A percentile compares a stretch with the other conserved stretches of the same genome.
These are phyloP conservation scores for Dolichotis patagonum DNA, from an alignment of 2,113 vertebrate genomes.

Conservation along the genomic window DNA sequence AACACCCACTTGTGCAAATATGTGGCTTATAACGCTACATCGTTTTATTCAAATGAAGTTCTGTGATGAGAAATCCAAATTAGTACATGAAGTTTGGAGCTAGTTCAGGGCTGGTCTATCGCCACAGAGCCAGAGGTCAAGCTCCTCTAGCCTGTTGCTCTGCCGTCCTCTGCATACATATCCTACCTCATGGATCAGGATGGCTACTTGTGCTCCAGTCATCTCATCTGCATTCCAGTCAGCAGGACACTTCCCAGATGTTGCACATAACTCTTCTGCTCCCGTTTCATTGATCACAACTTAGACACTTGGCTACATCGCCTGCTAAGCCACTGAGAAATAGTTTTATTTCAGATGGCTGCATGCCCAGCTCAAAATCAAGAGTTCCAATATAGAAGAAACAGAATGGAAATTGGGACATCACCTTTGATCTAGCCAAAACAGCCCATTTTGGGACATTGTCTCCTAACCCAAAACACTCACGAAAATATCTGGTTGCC, in stretches of 20 bases:
- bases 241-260: not conserved
- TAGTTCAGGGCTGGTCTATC: not conserved
- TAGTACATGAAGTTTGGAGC: not conserved
- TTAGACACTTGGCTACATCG: not conserved
- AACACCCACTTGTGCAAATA: not conserved
- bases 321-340: not conserved
- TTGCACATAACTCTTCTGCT: not conserved
- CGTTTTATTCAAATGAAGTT: slow-evolving; percentile 20
- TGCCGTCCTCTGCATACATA: not conserved
- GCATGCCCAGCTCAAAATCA: not conserved
- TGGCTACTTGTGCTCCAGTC: not conserved
- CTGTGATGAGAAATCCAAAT: slow-evolving; percentile 19
- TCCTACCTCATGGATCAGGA: not conserved
- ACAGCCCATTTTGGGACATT: not conserved
- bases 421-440: not conserved
- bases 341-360: not conserved
- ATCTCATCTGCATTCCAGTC: not conserved
- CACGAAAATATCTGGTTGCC: not conserved
- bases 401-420: not conserved
- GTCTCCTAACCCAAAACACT: not conserved
- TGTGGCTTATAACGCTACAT: no score
- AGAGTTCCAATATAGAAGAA: not conserved
- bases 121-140: not conserved
- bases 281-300: not conserved
- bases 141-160: not conserved